Percentiles rank a stretch among this genome's conserved stretches.
phyloP scores from a whole-genome alignment of 2,113 vertebrate genomes.

The Campylorhamphus procurvoides region DNA sequence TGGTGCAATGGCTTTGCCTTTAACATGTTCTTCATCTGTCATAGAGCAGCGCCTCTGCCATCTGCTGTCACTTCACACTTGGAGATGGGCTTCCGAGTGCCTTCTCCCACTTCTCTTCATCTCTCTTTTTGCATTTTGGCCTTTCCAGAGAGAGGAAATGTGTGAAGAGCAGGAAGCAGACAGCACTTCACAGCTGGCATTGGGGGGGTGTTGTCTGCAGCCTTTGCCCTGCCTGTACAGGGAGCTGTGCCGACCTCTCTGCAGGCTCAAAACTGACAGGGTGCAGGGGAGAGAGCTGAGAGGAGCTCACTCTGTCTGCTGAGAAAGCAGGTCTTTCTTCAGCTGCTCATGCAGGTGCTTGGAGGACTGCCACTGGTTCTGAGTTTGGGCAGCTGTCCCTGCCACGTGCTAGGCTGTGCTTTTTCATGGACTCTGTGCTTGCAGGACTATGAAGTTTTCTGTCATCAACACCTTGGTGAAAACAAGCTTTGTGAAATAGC shows the following conservation, averaged over 20 bases:
- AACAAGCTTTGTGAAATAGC: not conserved
- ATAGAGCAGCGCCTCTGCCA: not conserved
- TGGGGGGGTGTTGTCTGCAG: not conserved
- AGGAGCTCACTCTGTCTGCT: not conserved
- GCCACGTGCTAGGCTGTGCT: not conserved
- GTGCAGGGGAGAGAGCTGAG: not conserved
- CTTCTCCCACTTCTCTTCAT: not conserved
- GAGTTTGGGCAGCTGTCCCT: not conserved
- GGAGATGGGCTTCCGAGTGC: not conserved
- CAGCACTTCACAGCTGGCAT: not conserved
- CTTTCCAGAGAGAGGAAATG: not conserved
- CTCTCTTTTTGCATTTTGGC: not conserved
- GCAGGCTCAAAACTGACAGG: not conserved
- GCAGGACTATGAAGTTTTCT: not conserved
- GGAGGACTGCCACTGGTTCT: not conserved
- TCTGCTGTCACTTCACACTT: slow-evolving; percentile 27
- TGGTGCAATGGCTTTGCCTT: not conserved
- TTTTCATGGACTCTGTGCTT: not conserved
- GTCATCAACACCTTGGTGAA: not conserved
- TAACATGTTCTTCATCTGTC: not conserved
- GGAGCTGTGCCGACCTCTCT: not conserved
- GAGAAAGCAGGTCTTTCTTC: not conserved
- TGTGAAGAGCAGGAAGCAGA: not conserved
- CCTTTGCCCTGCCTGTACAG: not conserved
- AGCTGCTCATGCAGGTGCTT: not conserved